phyloP scores from a whole-genome alignment of 2,113 vertebrate species.

The Mustela nigripes region DNA sequence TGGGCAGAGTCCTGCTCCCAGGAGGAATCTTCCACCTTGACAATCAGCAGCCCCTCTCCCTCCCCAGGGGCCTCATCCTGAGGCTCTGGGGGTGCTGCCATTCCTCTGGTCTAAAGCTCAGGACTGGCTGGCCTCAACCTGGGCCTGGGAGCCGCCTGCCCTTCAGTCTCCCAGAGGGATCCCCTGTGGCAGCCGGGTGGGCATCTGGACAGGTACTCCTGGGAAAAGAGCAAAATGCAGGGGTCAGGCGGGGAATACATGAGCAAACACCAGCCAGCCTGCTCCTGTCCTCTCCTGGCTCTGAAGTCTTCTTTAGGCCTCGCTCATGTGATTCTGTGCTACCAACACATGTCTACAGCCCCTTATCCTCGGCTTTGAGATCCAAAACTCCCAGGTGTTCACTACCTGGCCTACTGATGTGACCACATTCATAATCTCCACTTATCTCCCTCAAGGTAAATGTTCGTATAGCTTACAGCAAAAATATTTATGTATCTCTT shows the following conservation, averaged over 20 bases:
- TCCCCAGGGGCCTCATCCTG: constrained; percentile 63
- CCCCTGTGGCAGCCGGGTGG: neutral
- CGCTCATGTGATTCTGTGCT: neutral
- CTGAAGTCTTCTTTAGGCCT: neutral
- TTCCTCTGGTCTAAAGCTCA: constrained; percentile 59
- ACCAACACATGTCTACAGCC: neutral
- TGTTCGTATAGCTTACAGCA: neutral
- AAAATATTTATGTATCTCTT: neutral
- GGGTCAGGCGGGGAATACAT: neutral
- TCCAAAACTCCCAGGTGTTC: neutral
- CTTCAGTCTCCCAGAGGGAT: constrained; percentile 61
- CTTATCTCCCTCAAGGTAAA: neutral
- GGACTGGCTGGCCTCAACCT: neutral
- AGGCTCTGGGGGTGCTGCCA: constrained; percentile 47
- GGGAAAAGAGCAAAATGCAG: constrained; percentile 56
- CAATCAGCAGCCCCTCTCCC: constrained; percentile 73
- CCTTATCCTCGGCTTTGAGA: neutral
- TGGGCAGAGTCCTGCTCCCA: constrained; percentile 79
- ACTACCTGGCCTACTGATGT: neutral
- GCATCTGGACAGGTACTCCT: constrained; percentile 70
- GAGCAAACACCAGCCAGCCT: neutral
- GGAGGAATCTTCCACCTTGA: constrained; percentile 79
- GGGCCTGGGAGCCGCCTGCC: neutral
- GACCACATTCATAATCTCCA: neutral
- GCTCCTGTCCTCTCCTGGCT: neutral